These are phyloP conservation scores for Dryas iulia DNA, from an alignment of 1,140 invertebrate genomes.

Conservation along the genomic window DNA sequence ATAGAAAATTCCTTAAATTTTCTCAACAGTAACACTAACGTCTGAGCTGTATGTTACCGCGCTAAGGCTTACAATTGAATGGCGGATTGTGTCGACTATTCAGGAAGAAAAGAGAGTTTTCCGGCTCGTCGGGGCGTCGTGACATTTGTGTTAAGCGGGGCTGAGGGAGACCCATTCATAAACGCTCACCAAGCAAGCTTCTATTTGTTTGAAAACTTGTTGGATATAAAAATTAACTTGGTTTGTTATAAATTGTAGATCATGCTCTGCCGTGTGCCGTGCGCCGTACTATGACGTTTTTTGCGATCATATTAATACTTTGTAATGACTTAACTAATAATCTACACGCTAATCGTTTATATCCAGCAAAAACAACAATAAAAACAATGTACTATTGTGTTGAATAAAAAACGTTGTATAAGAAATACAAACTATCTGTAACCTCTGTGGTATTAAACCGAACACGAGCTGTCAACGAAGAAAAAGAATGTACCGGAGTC, in stretches of 20 bases:
- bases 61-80: slow-evolving; percentile 47
- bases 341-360: neutral
- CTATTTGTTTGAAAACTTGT: slow-evolving; percentile 62
- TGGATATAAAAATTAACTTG: slow-evolving; percentile 39
- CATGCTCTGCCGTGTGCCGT: neutral
- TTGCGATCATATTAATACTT: neutral
- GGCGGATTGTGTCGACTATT: slow-evolving; percentile 46
- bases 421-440: neutral
- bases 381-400: neutral
- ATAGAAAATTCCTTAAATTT: slow-evolving; percentile 77
- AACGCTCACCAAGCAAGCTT: slow-evolving; percentile 52
- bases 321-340: neutral
- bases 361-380: neutral
- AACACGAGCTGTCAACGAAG: slow-evolving; percentile 25
- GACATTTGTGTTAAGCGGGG: slow-evolving; percentile 77
- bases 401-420: neutral
- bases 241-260: neutral
- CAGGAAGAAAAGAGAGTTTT: slow-evolving; percentile 79
- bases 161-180: slow-evolving; percentile 73
- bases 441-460: neutral
- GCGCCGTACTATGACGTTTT: neutral
- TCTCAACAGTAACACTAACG: slow-evolving; percentile 25
- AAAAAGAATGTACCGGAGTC: slow-evolving; percentile 20
- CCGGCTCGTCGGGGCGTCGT: slow-evolving; percentile 72
- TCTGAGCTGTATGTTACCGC: slow-evolving; percentile 39